A percentile compares a stretch with the other conserved stretches of the same genome.
Conservation (phyloP, 2,113 vertebrate species). For the Myotis brandtii region DNA sequence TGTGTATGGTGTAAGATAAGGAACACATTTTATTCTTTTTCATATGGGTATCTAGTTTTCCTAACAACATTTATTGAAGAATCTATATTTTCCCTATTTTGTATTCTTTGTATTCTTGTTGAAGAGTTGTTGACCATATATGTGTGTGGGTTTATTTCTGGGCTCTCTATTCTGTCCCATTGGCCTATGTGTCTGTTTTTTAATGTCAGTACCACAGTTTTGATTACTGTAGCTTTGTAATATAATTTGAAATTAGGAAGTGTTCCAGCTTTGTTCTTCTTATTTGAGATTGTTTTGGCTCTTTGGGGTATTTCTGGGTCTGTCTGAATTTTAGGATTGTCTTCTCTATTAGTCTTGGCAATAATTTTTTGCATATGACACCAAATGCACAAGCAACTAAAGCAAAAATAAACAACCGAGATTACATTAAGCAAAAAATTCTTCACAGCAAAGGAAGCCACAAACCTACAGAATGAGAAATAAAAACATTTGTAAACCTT, state of each 20-base stretch:
- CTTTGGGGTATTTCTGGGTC: neutral
- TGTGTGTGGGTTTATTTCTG: neutral
- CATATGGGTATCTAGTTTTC: neutral
- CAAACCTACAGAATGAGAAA: neutral
- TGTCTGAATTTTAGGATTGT: neutral
- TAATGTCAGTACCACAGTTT: neutral
- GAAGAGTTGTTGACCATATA: neutral
- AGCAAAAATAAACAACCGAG: neutral
- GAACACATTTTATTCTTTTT: neutral
- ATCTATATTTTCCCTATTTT: neutral
- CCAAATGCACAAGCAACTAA: neutral
- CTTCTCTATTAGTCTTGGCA: neutral
- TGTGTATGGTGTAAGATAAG: neutral
- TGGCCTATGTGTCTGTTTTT: neutral
- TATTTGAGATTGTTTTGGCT: neutral
- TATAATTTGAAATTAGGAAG: neutral
- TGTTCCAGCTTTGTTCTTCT: neutral
- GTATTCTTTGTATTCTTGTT: neutral
- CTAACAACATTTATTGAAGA: neutral
- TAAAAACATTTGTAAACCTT: neutral
- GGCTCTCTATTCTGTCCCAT: neutral
- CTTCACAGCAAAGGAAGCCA: neutral
- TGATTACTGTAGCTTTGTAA: neutral
- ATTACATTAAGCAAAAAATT: neutral
- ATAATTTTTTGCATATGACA: neutral